Evolutionary conservation across 1,140 invertebrate genomes (phyloP).

Genomic region (Venturia canescens): DNA sequence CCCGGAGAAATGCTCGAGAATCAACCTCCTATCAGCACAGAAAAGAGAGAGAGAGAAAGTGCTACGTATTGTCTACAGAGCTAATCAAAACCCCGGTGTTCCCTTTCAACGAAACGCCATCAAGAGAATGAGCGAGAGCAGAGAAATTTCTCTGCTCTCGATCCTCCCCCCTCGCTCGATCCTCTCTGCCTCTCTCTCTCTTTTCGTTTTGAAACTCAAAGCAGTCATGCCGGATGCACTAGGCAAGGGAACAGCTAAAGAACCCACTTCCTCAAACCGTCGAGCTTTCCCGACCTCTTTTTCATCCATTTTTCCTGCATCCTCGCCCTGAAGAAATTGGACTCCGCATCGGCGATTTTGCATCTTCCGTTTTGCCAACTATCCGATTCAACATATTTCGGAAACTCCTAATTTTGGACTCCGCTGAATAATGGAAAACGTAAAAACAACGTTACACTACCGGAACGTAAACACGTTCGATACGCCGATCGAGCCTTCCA

Average conservation of each 20-base stretch:
- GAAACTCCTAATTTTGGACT: not conserved
- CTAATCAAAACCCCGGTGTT: constrained; percentile 74
- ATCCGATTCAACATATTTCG: not conserved
- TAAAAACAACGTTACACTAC: too few species aligned
- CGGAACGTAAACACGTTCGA: constrained; percentile 22
- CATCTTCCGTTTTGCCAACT: too few species aligned
- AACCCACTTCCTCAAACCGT: too few species aligned
- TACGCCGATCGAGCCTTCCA: constrained; percentile 21
- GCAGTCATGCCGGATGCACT: too few species aligned
- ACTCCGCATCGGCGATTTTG: too few species aligned
- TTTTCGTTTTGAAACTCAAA: too few species aligned
- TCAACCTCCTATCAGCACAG: constrained; percentile 66
- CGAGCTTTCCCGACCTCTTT: too few species aligned
- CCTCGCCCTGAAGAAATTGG: too few species aligned
- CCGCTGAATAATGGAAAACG: not conserved
- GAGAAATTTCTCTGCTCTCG: constrained; percentile 17
- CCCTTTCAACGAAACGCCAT: constrained; percentile 74
- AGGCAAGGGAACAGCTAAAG: too few species aligned
- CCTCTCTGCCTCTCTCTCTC: too few species aligned
- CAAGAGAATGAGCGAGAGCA: constrained; percentile 40
- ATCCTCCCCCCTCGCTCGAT: too few species aligned
- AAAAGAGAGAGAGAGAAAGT: constrained; percentile 57
- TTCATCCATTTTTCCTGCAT: too few species aligned
- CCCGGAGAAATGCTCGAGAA: constrained; percentile 54
- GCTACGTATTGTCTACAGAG: constrained; percentile 76